A percentile compares a stretch with the other conserved stretches of the same genome.
Evolutionary conservation across 1,140 invertebrate species (phyloP).

Genomic region (Dryas iulia): DNA sequence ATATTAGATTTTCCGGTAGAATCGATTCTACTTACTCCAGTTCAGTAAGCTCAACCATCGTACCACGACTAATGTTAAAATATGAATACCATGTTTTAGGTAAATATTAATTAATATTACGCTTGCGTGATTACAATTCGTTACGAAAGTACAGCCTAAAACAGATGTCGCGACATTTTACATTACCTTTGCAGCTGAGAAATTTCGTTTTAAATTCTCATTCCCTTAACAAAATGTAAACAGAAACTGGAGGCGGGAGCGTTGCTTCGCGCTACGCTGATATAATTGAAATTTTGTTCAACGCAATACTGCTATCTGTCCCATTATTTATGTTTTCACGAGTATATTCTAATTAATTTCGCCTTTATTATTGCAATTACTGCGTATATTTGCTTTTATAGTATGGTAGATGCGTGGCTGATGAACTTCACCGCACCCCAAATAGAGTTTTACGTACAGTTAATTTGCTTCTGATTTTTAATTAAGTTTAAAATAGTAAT

Average conservation of each 20-base stretch:
- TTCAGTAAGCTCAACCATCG: not conserved
- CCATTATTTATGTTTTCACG: constrained; percentile 57
- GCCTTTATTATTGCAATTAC: constrained; percentile 40
- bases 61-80: constrained; percentile 9
- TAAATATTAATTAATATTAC: constrained; percentile 16
- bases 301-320: constrained; percentile 51
- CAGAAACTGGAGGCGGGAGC: constrained; percentile 49
- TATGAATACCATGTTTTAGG: constrained; percentile 2
- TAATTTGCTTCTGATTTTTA: not conserved
- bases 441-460: not conserved
- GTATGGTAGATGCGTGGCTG: constrained; percentile 8
- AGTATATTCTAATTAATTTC: constrained; percentile 56
- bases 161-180: constrained; percentile 47
- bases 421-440: not conserved
- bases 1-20: not conserved
- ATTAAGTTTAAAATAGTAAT: not conserved
- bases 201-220: constrained; percentile 70
- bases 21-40: not conserved
- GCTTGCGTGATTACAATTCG: constrained; percentile 30
- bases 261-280: constrained; percentile 43
- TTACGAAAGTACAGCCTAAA: constrained; percentile 32
- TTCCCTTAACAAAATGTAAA: constrained; percentile 74
- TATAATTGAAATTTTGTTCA: constrained; percentile 72
- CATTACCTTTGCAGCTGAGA: constrained; percentile 62
- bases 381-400: constrained; percentile 17